phyloP scores from a whole-genome alignment of 2,888 invertebrate species.

The Plagodis pulveraria region DNA sequence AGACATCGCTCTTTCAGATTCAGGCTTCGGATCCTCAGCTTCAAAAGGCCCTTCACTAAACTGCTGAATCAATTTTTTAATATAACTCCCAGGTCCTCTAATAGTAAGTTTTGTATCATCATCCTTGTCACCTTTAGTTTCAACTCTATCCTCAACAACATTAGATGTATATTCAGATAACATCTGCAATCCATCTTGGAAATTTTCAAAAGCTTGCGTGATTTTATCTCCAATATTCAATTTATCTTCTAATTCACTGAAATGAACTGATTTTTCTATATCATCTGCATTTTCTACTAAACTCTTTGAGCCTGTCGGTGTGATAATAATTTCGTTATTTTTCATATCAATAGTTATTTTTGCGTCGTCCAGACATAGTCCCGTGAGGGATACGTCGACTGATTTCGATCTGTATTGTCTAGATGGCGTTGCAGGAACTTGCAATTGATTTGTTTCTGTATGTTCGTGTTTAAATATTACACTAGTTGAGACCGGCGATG shows the following conservation, averaged over 20 bases:
- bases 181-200: constrained; percentile 73
- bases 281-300: constrained; percentile 34
- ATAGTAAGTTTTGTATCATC: constrained; percentile 69
- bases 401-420: constrained; percentile 84
- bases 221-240: constrained; percentile 69
- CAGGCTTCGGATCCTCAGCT: constrained; percentile 67
- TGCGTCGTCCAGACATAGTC: constrained; percentile 67
- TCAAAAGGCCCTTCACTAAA: constrained; percentile 79
- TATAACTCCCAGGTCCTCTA: constrained; percentile 76
- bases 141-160: constrained; percentile 41
- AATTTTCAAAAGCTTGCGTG: constrained; percentile 66
- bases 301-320: constrained; percentile 68
- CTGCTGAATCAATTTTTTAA: constrained; percentile 78
- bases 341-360: constrained; percentile 73
- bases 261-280: constrained; percentile 48
- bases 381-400: constrained; percentile 78
- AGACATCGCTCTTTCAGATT: constrained; percentile 66
- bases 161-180: constrained; percentile 55
- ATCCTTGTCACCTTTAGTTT: constrained; percentile 47
- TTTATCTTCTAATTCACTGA: constrained; percentile 67
- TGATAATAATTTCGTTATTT: constrained; percentile 75
- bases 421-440: constrained; percentile 64
- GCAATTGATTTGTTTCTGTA: constrained; percentile 66
- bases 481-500: constrained; percentile 71
- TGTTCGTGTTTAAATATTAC: constrained; percentile 62